phyloP scores from a whole-genome alignment of 2,797 vertebrate genomes.

The Gobio occitaniae region DNA sequence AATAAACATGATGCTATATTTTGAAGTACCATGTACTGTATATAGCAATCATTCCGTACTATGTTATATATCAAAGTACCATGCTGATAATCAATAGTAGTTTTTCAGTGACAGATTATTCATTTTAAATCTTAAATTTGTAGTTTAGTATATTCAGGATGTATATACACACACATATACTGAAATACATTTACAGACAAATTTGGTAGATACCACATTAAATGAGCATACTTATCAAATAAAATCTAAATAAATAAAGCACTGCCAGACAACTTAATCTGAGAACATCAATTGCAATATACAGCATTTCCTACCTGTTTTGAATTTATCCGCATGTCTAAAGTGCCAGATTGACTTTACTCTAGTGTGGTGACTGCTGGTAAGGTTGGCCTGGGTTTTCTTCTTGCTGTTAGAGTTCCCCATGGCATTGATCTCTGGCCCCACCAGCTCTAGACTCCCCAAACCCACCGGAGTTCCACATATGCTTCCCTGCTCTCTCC shows the following conservation, averaged over 20 bases:
- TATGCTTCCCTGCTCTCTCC: constrained; percentile 43
- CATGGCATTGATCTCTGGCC: constrained; percentile 70
- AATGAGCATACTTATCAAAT: background rate
- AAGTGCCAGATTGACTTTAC: constrained; percentile 70
- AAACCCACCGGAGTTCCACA: constrained; percentile 55
- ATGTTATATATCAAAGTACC: background rate
- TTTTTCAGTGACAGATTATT: background rate
- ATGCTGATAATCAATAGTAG: background rate
- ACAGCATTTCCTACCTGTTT: constrained; percentile 71
- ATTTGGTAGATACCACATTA: background rate
- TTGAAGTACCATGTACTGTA: background rate
- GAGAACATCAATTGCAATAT: background rate
- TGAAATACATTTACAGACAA: background rate
- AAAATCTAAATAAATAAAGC: background rate
- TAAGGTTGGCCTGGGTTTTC: constrained; percentile 63
- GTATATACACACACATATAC: background rate
- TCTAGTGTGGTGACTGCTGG: constrained; percentile 55
- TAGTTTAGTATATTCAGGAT: background rate
- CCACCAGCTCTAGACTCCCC: constrained; percentile 47
- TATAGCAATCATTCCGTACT: background rate
- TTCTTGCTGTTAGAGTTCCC: constrained; percentile 80
- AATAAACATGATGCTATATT: background rate
- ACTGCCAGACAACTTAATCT: background rate
- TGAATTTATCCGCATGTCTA: constrained; percentile 69
- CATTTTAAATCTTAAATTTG: background rate